Evolutionary conservation across 2,888 invertebrate species (phyloP).

Genomic region (Parascotia fuliginaria): DNA sequence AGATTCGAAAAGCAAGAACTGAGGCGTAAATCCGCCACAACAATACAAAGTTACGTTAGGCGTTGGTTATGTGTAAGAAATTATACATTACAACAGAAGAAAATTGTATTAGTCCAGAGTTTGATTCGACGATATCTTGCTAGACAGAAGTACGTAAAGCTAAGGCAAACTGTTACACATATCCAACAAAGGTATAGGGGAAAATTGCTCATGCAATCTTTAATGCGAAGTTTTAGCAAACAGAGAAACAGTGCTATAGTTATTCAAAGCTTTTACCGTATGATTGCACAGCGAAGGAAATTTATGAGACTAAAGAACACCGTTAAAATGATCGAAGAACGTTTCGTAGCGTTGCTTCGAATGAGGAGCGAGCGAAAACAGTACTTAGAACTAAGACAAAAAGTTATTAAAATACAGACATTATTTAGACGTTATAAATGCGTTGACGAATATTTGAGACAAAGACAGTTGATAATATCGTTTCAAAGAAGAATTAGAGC

Average conservation of each 20-base stretch:
- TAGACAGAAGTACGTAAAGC: slow-evolving; percentile 53
- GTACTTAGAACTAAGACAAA: slow-evolving; percentile 59
- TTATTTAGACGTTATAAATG: slow-evolving; percentile 72
- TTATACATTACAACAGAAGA: slow-evolving; percentile 50
- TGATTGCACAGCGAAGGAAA: slow-evolving; percentile 51
- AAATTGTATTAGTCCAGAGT: slow-evolving; percentile 62
- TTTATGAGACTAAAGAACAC: slow-evolving; percentile 58
- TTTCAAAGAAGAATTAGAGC: slow-evolving; percentile 84
- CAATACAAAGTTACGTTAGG: slow-evolving; percentile 63
- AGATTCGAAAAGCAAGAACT: slow-evolving; percentile 53
- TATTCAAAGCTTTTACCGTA: slow-evolving; percentile 78
- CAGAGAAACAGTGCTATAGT: slow-evolving; percentile 55
- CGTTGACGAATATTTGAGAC: slow-evolving; percentile 62
- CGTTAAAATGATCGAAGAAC: slow-evolving; percentile 52
- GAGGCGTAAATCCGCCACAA: slow-evolving; percentile 54
- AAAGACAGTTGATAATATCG: slow-evolving; percentile 58
- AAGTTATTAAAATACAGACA: slow-evolving; percentile 76
- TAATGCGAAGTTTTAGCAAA: slow-evolving; percentile 53
- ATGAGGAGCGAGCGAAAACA: slow-evolving; percentile 63
- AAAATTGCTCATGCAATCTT: slow-evolving; percentile 63
- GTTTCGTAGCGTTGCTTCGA: slow-evolving; percentile 59
- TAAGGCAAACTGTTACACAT: slow-evolving; percentile 53
- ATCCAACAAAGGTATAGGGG: slow-evolving; percentile 74
- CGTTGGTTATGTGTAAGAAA: slow-evolving; percentile 65
- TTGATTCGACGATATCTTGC: slow-evolving; percentile 57